A percentile compares a stretch with the other conserved stretches of the same genome.
Conservation (phyloP, 2,888 invertebrate genomes). For the Clanis bilineata region DNA sequence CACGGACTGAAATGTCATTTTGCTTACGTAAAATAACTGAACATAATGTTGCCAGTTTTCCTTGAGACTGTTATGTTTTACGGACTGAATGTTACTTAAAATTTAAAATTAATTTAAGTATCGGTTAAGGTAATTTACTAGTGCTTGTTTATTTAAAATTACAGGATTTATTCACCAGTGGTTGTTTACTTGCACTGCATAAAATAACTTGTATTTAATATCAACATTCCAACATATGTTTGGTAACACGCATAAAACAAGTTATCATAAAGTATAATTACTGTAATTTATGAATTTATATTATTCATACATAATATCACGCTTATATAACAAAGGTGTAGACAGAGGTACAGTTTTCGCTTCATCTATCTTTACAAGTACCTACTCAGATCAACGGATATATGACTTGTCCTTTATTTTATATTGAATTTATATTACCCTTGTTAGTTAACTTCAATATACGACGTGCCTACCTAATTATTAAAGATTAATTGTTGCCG, state of each 20-base stretch:
- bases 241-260: no score
- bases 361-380: no score
- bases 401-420: no score
- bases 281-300: no score
- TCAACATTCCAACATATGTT: neutral
- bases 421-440: no score
- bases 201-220: neutral
- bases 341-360: no score
- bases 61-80: neutral
- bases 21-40: neutral
- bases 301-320: no score
- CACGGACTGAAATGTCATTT: neutral
- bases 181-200: neutral
- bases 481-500: no score
- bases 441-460: neutral
- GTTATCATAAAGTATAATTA: no score
- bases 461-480: neutral
- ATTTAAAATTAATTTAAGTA: neutral
- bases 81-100: neutral
- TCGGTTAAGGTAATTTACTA: neutral
- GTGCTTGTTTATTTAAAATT: neutral
- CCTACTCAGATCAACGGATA: no score
- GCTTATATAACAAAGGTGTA: no score
- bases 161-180: neutral
- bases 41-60: conserved; percentile 3